phyloP scores from a whole-genome alignment of 2,113 vertebrate genomes.

The Hymenochirus boettgeri region DNA sequence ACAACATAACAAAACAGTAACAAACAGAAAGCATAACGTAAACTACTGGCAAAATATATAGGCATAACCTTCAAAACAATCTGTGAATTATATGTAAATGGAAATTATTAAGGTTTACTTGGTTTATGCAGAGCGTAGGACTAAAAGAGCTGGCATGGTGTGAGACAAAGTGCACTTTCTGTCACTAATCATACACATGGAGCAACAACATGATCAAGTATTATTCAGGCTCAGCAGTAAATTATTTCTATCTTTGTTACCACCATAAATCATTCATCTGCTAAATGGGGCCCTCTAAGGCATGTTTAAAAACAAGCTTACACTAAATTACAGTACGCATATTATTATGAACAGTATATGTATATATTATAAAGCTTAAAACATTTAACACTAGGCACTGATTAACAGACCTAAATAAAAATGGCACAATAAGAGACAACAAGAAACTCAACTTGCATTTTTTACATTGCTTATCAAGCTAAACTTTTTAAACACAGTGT shows the following conservation, averaged over 20 bases:
- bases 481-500: slow-evolving; percentile 50
- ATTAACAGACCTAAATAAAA: no score
- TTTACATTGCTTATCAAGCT: no score
- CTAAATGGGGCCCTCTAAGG: not conserved
- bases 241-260: slow-evolving; percentile 31
- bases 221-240: slow-evolving; percentile 42
- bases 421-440: no score
- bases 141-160: not conserved
- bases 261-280: not conserved
- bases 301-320: not conserved
- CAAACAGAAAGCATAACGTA: not conserved
- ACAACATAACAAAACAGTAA: no score
- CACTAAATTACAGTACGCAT: slow-evolving; percentile 26
- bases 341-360: not conserved
- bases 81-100: not conserved
- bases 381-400: not conserved
- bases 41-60: not conserved
- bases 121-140: not conserved
- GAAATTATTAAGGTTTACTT: not conserved
- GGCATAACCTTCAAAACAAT: not conserved
- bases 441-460: no score
- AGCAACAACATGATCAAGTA: slow-evolving; percentile 42
- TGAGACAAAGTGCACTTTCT: not conserved
- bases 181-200: not conserved
- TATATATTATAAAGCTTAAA: not conserved